These are phyloP conservation scores for Diglossa cyanea DNA, from an alignment of 2,797 vertebrate genomes.

Conservation along the genomic window DNA sequence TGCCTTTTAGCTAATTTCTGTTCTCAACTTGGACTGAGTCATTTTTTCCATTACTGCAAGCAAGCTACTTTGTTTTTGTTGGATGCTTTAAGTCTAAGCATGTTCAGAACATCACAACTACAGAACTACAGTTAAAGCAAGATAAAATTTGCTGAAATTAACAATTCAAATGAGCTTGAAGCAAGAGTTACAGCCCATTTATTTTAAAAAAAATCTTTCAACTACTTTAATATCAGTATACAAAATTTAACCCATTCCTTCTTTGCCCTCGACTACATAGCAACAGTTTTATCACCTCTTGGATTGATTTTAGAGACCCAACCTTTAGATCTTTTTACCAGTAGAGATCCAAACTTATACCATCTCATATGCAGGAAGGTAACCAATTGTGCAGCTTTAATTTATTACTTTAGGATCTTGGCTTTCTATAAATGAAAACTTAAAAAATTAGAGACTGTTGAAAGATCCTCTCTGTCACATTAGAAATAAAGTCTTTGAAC, in stretches of 20 bases:
- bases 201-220: neutral
- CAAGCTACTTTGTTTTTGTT: slow-evolving; percentile 70
- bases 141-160: slow-evolving; percentile 29
- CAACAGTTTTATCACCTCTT: neutral
- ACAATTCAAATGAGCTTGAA: neutral
- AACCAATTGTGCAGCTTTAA: neutral
- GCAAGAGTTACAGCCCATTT: neutral
- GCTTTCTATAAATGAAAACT: neutral
- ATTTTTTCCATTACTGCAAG: slow-evolving; percentile 75
- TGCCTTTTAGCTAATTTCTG: slow-evolving; percentile 64
- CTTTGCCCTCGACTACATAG: neutral
- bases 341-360: neutral
- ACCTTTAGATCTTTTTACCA: neutral
- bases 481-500: neutral
- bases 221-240: neutral
- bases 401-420: neutral
- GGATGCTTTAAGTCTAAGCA: slow-evolving; percentile 57
- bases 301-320: neutral
- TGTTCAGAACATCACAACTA: slow-evolving; percentile 58
- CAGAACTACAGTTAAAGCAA: slow-evolving; percentile 31
- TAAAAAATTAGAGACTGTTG: neutral
- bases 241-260: neutral
- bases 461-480: neutral
- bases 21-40: slow-evolving; percentile 44
- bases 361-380: neutral